Percentiles rank a stretch among this genome's conserved stretches.
Evolutionary conservation across 2,797 vertebrate species (phyloP).

Genomic region (Pteronotus mesoamericanus): DNA sequence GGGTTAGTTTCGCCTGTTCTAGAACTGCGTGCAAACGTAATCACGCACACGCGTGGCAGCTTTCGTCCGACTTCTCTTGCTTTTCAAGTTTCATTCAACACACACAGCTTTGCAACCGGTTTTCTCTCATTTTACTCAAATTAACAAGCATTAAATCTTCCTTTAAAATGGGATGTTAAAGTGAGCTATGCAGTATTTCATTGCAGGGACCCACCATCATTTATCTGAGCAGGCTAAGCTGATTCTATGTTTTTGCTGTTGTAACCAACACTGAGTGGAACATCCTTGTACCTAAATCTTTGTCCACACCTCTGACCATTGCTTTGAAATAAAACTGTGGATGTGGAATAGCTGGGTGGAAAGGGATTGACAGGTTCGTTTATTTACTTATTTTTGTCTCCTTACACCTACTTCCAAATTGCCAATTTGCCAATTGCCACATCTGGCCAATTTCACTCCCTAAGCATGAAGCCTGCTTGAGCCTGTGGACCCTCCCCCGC

Average conservation of each 20-base stretch:
- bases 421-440: too few relatives aligned
- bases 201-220: too few relatives aligned
- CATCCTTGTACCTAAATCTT: background rate
- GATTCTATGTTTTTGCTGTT: background rate
- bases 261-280: background rate
- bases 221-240: background rate
- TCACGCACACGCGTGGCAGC: fast-evolving
- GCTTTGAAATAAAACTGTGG: background rate
- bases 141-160: background rate
- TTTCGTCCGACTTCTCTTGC: too few relatives aligned
- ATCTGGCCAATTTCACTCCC: background rate
- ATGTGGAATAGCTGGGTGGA: too few relatives aligned
- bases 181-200: background rate
- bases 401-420: background rate
- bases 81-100: background rate
- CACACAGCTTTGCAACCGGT: too few relatives aligned
- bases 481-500: background rate
- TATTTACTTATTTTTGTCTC: background rate
- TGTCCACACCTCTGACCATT: background rate
- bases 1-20: background rate
- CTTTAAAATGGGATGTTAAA: background rate
- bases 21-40: fast-evolving
- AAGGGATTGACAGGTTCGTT: background rate
- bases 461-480: background rate
- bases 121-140: background rate